phyloP scores from a whole-genome alignment of 2,113 vertebrate genomes.

The Cyanoderma ruficeps region DNA sequence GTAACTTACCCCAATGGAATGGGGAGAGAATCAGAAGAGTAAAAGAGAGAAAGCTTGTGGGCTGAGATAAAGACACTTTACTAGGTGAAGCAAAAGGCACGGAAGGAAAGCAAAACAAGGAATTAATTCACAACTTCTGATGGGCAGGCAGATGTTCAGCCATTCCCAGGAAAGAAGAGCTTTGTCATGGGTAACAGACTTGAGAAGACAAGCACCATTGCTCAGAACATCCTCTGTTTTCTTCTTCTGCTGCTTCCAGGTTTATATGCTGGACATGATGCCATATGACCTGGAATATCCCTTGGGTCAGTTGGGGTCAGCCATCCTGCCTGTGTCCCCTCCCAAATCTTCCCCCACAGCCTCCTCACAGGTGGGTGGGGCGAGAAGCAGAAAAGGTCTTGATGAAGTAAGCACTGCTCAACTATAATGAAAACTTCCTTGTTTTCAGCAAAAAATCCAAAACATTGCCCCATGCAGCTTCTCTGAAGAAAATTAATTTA shows the following conservation, averaged over 20 bases:
- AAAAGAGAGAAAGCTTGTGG: not conserved
- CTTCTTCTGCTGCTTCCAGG: not conserved
- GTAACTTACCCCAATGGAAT: not conserved
- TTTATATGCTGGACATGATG: not conserved
- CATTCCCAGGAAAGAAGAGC: not conserved
- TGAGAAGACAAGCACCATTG: not conserved
- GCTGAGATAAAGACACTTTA: not conserved
- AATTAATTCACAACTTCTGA: not conserved
- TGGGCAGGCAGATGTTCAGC: not conserved
- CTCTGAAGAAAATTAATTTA: not conserved
- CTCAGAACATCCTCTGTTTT: not conserved
- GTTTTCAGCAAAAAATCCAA: not conserved
- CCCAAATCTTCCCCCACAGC: not conserved
- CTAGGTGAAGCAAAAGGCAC: not conserved
- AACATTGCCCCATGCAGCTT: rapidly evolving
- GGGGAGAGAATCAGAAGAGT: not conserved
- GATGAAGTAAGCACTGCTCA: not conserved
- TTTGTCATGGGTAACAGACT: not conserved
- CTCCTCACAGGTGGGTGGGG: rapidly evolving
- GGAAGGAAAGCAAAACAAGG: not conserved
- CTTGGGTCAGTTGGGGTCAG: not conserved
- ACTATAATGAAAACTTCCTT: not conserved
- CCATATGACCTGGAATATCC: not conserved
- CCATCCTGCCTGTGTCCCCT: rapidly evolving
- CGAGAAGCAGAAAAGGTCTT: not conserved